Evolutionary conservation across 2,113 vertebrate genomes (phyloP).

Genomic region (Addax nasomaculatus): DNA sequence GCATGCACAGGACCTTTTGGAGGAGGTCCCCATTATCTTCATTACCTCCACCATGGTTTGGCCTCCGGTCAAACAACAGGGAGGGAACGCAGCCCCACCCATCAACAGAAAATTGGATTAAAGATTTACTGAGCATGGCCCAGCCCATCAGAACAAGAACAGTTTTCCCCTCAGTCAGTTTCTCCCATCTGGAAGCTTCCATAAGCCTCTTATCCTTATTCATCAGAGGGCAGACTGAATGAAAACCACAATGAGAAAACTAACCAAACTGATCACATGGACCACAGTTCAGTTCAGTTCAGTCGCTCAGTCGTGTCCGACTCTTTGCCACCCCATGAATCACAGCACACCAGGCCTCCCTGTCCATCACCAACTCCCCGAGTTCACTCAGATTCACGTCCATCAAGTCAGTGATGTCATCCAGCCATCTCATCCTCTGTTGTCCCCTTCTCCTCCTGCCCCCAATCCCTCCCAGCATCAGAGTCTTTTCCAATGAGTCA

Average conservation of each 20-base stretch:
- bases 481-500: too few relatives aligned
- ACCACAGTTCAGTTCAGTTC: neutral
- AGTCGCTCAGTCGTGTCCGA: too few relatives aligned
- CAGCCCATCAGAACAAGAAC: neutral
- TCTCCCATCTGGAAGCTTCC: neutral
- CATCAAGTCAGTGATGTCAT: too few relatives aligned
- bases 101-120: neutral
- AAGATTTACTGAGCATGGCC: neutral
- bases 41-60: neutral
- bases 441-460: too few relatives aligned
- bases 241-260: neutral
- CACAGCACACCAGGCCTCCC: too few relatives aligned
- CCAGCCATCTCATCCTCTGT: too few relatives aligned
- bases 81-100: neutral
- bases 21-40: neutral
- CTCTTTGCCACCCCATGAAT: too few relatives aligned
- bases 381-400: too few relatives aligned
- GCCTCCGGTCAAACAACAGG: neutral
- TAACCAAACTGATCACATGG: neutral
- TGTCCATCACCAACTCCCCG: too few relatives aligned
- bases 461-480: too few relatives aligned
- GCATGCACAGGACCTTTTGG: neutral
- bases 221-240: neutral
- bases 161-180: neutral
- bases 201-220: neutral